phyloP scores from a whole-genome alignment of 2,797 vertebrate species.

The Paratrypauchen microcephalus region DNA sequence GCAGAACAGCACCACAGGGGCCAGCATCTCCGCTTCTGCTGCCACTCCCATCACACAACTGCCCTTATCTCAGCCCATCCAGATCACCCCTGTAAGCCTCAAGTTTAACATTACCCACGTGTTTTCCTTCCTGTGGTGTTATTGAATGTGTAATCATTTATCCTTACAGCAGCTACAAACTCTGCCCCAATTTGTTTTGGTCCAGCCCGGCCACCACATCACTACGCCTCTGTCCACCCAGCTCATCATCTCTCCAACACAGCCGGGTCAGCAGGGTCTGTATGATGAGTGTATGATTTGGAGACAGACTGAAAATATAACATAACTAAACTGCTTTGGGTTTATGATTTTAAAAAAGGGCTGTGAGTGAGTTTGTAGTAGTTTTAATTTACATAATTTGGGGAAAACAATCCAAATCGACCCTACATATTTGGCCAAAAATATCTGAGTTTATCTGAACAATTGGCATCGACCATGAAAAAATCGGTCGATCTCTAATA shows the following conservation, averaged over 20 bases:
- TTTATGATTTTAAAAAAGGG: too few species aligned
- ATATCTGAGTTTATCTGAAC: too few species aligned
- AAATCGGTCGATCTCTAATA: too few species aligned
- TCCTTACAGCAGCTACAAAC: constrained; percentile 91
- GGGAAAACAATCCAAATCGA: too few species aligned
- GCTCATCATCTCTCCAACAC: constrained; percentile 98
- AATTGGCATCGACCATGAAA: too few species aligned
- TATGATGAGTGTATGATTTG: constrained; percentile 10
- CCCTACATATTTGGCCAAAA: too few species aligned
- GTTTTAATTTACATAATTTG: too few species aligned
- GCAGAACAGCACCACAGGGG: constrained; percentile 93
- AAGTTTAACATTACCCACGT: neutral
- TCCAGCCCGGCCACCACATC: constrained; percentile 88
- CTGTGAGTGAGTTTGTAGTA: too few species aligned
- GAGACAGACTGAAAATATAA: too few species aligned
- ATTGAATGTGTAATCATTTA: constrained; percentile 40
- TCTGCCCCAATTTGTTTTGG: constrained; percentile 96
- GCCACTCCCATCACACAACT: constrained; percentile 97
- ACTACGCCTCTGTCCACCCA: constrained; percentile 91
- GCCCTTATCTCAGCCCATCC: constrained; percentile 96
- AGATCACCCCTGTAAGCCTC: constrained; percentile 87
- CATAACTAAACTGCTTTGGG: too few species aligned
- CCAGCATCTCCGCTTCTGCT: constrained; percentile 96
- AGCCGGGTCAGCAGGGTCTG: constrained; percentile 94
- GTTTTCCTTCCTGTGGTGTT: neutral